Evolutionary conservation across 2,113 vertebrate genomes (phyloP), one percentile per base, ranked within the genome.

Genomic region (Haemorhous mexicanus): DNA sequence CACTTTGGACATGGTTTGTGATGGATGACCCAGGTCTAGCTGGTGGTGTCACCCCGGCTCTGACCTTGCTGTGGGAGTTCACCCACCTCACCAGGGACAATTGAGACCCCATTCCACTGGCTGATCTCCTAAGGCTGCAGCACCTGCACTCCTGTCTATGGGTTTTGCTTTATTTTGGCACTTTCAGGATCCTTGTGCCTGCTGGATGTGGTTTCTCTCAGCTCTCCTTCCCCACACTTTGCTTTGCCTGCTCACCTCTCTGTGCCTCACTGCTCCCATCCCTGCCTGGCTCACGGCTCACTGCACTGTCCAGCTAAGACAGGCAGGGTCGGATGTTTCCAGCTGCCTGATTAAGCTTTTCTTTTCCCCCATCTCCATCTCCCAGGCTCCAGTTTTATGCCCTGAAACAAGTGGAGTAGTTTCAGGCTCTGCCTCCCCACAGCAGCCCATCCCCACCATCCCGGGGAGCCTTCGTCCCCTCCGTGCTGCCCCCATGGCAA

Each of bases 401-500:
- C 68, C 21, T 56, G 59, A 44, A 32, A 1, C 0, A 33, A 46
- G 39, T 1, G 4, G 9, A 91, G 16, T 13, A 13, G 22, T 39
- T n/a, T 85, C 44, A 52, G 64, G 17, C 35, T 28, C 50, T 84
- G 73, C 6, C 10, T 35, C 9, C 58, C 11, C 46, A 43, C 23
- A 52, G 41, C n/a, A 76, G 39, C 35, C 23, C 23, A 20, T 18
- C 63, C 35, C 10, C 2, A 3, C 16, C 6, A 11, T 20, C 2
- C 5, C 2, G 3, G 47, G 35, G 33, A 81, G 5, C 43, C 10
- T 89, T 80, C 12, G 30, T 70, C 55, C 79, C 39, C 41, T 30
- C 62, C 0, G 0, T 22, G 0, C 32, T 0, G 0, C 61, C 62
- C 37, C 53, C 28, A 0, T 4, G 35, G 47, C 2, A 3, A 0